Conservation (phyloP, 2,113 vertebrate species). For the Oreocharis arfaki region DNA sequence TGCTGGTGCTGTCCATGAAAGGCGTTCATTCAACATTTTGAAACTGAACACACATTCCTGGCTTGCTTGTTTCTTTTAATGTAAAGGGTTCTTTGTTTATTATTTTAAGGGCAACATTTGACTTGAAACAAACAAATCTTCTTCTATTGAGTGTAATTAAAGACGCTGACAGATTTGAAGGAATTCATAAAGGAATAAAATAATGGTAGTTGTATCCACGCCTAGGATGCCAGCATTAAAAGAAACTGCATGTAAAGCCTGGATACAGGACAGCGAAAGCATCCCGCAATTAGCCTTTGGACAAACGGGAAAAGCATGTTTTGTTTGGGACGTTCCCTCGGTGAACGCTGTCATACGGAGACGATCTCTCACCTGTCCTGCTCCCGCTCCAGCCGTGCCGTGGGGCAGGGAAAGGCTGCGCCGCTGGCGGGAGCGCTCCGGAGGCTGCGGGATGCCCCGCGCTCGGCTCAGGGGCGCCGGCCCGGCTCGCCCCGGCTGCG, state of each 20-base stretch:
- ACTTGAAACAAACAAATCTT: neutral
- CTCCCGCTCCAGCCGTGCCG: neutral
- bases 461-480: neutral
- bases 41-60: neutral
- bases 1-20: neutral
- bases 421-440: neutral
- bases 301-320: neutral
- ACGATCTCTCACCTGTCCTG: neutral
- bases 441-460: neutral
- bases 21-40: neutral
- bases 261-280: rapidly evolving
- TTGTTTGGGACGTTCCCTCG: neutral
- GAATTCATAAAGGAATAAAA: neutral
- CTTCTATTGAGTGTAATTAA: neutral
- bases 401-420: neutral
- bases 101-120: neutral
- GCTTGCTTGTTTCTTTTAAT: neutral
- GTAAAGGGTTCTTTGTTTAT: neutral
- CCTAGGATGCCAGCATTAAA: neutral
- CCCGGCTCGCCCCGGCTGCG: neutral
- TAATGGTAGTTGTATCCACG: neutral
- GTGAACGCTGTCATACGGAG: rapidly evolving
- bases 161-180: neutral
- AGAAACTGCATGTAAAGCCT: neutral
- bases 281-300: neutral